Percentiles rank a stretch among this genome's conserved stretches.
Conservation (phyloP, 1,140 invertebrate genomes). For the Lasioglossum albipes region DNA sequence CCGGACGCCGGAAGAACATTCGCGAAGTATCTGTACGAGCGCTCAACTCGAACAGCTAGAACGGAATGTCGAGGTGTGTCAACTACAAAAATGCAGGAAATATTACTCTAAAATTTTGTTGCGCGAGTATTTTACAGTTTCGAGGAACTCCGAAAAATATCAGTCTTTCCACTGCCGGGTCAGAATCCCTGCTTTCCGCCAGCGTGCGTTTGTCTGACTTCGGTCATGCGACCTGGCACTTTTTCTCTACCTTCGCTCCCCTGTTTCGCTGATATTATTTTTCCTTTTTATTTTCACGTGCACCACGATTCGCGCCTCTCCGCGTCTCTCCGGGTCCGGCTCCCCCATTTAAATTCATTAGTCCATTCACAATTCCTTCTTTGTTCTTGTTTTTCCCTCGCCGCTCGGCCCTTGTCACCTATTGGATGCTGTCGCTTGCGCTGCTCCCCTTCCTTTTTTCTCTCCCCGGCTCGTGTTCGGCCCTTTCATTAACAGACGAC, state of each 20-base stretch:
- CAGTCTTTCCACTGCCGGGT: background rate
- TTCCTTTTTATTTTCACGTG: background rate
- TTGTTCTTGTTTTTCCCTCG: slow-evolving; percentile 36
- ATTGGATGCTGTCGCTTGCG: slow-evolving; percentile 9
- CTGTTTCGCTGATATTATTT: background rate
- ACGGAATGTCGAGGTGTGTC: no score
- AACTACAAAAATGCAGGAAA: no score
- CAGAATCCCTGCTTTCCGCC: background rate
- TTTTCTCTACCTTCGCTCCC: background rate
- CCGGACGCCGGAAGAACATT: no score
- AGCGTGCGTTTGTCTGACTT: slow-evolving; percentile 17
- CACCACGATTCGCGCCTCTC: slow-evolving; percentile 29
- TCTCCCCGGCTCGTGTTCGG: background rate
- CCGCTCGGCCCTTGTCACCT: slow-evolving; percentile 32
- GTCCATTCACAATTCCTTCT: slow-evolving; percentile 44
- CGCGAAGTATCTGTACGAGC: no score
- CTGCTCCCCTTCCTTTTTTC: background rate
- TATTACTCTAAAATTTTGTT: no score
- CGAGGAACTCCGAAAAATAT: background rate
- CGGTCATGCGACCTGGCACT: slow-evolving; percentile 18
- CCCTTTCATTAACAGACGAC: slow-evolving; percentile 11
- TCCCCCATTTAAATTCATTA: slow-evolving; percentile 48
- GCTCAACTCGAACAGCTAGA: no score
- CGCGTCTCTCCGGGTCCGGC: slow-evolving; percentile 4
- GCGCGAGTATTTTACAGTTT: no score